Base-by-base conservation (phyloP, 2,797 vertebrate genomes). In the Oophaga sylvatica region DNA sequence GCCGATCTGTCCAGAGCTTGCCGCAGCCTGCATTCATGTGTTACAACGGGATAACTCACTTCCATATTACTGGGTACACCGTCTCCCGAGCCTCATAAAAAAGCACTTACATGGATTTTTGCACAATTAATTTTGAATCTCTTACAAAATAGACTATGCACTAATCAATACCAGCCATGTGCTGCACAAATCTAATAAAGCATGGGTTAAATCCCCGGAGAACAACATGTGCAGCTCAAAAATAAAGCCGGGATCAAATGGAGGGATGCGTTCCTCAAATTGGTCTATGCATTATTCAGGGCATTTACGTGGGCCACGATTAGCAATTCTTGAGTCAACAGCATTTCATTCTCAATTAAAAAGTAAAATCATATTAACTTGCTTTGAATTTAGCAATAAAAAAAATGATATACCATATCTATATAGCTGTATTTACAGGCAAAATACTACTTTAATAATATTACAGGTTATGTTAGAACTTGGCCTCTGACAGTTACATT, bases 41-140 rank as follows among this genome's bases (percentile, higher is more conserved):
- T 80, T 87, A 83, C 88, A 65, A 68, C 41, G 73, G 81, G 82
- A 89, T 67, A 80, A 87, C 75, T 86, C 90, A 80, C 84, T 86
- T 6, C 85, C 90, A 90, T 75, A 87, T n/a, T 85, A 81, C 83
- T 57, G 87, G 88, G 81, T 80, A 87, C 84, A 79, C 80, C 89
- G 90, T 90, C 92, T 92, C 92, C n/a, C 0, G 0, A 91, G 90
- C 90, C 92, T 87, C 92, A 92, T 92, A 92, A 92, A 95, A 95
- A 95, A 93, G 88, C 91, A 93, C 90, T 92, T 92, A 90, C 0
- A 22, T 90, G 90, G 89, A 89, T 93, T 93, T 93, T 92, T 90
- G 31, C 93, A 92, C 92, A 92, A 93, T 93, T 94, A 93, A 93
- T 93, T 94, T 92, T 92, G 88, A 90, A 92, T 91, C 89, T 93